A percentile compares a stretch with the other conserved stretches of the same genome.
These are phyloP conservation scores for Petrolisthes manimaculis DNA, from an alignment of 2,888 invertebrate genomes.

Conservation along the genomic window DNA sequence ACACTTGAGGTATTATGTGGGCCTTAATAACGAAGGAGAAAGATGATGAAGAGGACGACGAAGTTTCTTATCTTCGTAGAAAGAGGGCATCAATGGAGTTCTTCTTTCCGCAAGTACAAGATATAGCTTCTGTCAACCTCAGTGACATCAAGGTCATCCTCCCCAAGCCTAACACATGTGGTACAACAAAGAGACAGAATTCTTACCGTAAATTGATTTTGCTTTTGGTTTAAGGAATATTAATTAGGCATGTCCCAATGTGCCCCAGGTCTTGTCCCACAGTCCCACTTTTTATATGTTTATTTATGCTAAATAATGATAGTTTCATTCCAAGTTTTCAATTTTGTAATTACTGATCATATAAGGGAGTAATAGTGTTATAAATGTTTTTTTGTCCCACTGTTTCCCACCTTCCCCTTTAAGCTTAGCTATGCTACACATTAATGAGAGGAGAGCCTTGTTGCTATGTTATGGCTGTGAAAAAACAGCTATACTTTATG, in stretches of 20 bases:
- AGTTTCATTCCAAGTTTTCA: not conserved
- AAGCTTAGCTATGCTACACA: too few species aligned
- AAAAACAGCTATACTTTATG: too few species aligned
- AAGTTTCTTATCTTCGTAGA: not conserved
- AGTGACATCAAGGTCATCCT: too few species aligned
- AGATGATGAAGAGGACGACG: not conserved
- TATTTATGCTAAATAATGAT: too few species aligned
- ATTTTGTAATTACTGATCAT: not conserved
- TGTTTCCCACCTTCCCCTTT: not conserved
- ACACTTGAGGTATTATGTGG: not conserved
- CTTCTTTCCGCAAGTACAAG: not conserved
- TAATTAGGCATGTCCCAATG: too few species aligned
- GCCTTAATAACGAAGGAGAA: not conserved
- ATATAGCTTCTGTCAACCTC: too few species aligned
- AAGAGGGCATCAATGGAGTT: not conserved
- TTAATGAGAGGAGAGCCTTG: too few species aligned
- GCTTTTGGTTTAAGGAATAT: not conserved
- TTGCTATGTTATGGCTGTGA: too few species aligned
- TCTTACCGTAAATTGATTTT: not conserved
- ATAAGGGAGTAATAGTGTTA: not conserved
- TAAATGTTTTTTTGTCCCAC: too few species aligned
- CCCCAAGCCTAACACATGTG: slow-evolving; percentile 21
- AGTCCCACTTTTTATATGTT: too few species aligned
- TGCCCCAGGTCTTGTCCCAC: too few species aligned
- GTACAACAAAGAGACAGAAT: not conserved